Evolutionary conservation across 2,888 invertebrate genomes (phyloP).

Genomic region (Taphrorychus bicolor): DNA sequence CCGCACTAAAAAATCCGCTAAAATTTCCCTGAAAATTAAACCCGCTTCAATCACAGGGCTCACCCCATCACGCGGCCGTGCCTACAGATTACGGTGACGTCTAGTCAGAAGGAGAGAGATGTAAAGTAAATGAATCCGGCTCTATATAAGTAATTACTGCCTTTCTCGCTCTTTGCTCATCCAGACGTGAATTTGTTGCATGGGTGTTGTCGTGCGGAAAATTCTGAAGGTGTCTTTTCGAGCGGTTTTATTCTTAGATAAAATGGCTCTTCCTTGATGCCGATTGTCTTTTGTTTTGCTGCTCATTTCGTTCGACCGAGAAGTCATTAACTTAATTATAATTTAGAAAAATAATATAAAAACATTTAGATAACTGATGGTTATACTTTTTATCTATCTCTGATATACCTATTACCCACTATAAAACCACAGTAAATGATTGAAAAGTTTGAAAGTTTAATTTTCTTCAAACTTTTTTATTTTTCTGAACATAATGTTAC

Average conservation of each 20-base stretch:
- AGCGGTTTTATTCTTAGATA: conserved; percentile 11
- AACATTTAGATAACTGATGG: too few species aligned
- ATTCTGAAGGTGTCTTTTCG: conserved; percentile 17
- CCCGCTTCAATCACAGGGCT: conserved; percentile 58
- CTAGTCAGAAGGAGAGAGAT: background rate
- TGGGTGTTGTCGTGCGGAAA: conserved; percentile 18
- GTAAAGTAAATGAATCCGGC: conserved; percentile 45
- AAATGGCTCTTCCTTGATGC: background rate
- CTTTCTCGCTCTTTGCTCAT: conserved; percentile 19
- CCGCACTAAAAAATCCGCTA: conserved; percentile 54
- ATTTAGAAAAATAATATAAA: too few species aligned
- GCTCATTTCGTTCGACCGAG: too few species aligned
- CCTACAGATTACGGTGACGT: conserved; percentile 18
- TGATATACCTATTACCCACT: too few species aligned
- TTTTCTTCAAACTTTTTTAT: too few species aligned
- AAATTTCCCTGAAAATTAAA: conserved; percentile 61
- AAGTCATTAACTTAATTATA: too few species aligned
- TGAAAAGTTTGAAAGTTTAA: too few species aligned
- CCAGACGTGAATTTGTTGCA: conserved; percentile 9
- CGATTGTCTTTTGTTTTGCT: background rate
- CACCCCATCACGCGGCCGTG: conserved; percentile 23
- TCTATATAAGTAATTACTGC: conserved; percentile 50
- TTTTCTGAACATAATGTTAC: too few species aligned
- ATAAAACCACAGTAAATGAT: too few species aligned
- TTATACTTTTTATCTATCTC: too few species aligned